Percentiles rank a stretch among this genome's conserved stretches.
Conservation (phyloP, 2,797 vertebrate species). For the Rhinella marina region DNA sequence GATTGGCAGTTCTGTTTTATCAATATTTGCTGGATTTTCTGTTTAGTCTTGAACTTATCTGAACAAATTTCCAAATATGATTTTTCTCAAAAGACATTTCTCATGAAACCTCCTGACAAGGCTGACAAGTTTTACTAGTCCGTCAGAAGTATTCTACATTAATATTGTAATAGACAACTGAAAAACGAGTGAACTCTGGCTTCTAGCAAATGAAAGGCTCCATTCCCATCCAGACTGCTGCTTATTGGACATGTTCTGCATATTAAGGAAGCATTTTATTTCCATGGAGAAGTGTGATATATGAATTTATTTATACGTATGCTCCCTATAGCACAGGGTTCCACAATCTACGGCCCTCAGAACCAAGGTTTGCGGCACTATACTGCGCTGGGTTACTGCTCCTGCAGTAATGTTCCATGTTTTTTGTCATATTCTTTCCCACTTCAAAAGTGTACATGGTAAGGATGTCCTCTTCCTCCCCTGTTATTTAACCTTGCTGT, state of each 20-base stretch:
- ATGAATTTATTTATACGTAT: not conserved
- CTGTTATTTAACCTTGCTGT: too few relatives aligned
- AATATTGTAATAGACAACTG: constrained; percentile 32
- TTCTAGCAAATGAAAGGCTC: constrained; percentile 17
- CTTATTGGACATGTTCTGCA: constrained; percentile 9
- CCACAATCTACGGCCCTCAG: not conserved
- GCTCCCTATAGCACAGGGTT: not conserved
- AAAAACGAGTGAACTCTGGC: constrained; percentile 31
- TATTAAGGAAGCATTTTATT: not conserved
- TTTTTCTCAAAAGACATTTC: constrained; percentile 13
- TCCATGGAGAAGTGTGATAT: not conserved
- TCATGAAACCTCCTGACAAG: not conserved
- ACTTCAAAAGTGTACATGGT: too few relatives aligned
- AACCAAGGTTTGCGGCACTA: too few relatives aligned
- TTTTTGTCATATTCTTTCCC: too few relatives aligned
- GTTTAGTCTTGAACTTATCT: not conserved
- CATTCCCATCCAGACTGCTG: not conserved
- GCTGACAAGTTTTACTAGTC: not conserved
- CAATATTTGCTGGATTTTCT: not conserved
- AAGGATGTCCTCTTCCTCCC: too few relatives aligned
- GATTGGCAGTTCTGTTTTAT: not conserved
- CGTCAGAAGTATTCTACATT: constrained; percentile 19
- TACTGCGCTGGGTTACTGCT: too few relatives aligned
- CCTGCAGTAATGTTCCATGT: too few relatives aligned
- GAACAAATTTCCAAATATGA: not conserved